Conservation (phyloP, 2,888 invertebrate genomes). For the Ypsolopha scabrella region DNA sequence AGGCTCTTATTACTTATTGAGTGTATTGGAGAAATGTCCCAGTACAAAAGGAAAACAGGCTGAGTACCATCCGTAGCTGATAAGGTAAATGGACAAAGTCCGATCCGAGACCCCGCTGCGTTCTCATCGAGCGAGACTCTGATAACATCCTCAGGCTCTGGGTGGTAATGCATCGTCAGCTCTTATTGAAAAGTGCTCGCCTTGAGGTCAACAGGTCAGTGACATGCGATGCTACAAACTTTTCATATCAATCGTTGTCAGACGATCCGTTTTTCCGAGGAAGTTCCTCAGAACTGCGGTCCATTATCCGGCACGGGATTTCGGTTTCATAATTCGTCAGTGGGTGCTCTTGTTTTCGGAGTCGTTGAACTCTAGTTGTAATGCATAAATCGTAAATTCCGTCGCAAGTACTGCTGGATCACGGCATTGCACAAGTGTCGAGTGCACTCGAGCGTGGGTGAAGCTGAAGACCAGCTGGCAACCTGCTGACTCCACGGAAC, state of each 20-base stretch:
- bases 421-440: slow-evolving; percentile 40
- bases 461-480: slow-evolving; percentile 13
- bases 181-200: slow-evolving; percentile 33
- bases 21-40: too few relatives aligned
- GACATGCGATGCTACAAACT: not conserved
- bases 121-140: slow-evolving; percentile 21
- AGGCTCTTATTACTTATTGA: too few relatives aligned
- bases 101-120: slow-evolving; percentile 30
- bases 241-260: too few relatives aligned
- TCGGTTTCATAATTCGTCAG: slow-evolving; percentile 21
- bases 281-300: too few relatives aligned
- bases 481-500: too few relatives aligned
- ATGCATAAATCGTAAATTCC: slow-evolving; percentile 18
- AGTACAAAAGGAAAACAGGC: too few relatives aligned
- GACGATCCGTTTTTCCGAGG: too few relatives aligned
- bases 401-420: slow-evolving; percentile 33
- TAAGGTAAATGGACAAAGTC: slow-evolving; percentile 19
- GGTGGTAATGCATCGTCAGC: slow-evolving; percentile 38
- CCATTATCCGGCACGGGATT: too few relatives aligned
- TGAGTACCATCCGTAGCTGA: slow-evolving; percentile 2
- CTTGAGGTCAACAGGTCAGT: slow-evolving; percentile 28
- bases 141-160: slow-evolving; percentile 43
- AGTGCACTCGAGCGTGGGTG: slow-evolving; percentile 30
- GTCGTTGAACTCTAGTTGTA: not conserved
- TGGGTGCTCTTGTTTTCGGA: slow-evolving; percentile 1